phyloP scores from a whole-genome alignment of 2,888 invertebrate species.

The Drosophila borborema region DNA sequence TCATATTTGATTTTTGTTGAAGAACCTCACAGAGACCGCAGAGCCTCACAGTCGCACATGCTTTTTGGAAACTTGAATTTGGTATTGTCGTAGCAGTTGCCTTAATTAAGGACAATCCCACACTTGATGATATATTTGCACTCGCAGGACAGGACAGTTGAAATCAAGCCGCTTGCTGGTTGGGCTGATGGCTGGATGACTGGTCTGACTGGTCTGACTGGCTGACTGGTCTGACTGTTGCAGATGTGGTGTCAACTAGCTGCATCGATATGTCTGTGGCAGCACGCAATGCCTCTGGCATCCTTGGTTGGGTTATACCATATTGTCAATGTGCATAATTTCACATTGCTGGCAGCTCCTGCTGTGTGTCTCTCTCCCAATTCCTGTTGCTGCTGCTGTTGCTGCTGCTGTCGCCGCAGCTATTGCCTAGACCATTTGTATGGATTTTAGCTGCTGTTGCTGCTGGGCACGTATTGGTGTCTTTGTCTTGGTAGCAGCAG shows the following conservation, averaged over 20 bases:
- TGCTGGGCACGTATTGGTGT: slow-evolving; percentile 14
- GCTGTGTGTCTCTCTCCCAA: background rate
- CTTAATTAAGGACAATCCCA: slow-evolving; percentile 49
- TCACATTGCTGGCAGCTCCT: slow-evolving; percentile 49
- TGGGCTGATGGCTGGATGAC: background rate
- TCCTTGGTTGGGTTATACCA: slow-evolving; percentile 61
- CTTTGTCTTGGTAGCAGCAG: slow-evolving; percentile 11
- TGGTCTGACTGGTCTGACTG: too few species aligned
- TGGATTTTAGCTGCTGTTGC: slow-evolving; percentile 1
- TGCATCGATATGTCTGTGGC: slow-evolving; percentile 59
- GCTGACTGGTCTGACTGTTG: slow-evolving; percentile 17
- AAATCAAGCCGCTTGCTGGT: slow-evolving; percentile 28
- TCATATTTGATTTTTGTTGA: background rate
- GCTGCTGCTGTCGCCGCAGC: background rate
- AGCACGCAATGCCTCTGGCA: slow-evolving; percentile 15
- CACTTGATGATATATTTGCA: slow-evolving; percentile 41
- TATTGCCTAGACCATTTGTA: slow-evolving; percentile 4
- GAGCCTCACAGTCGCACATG: slow-evolving; percentile 1
- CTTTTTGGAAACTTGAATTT: background rate
- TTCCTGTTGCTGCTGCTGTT: background rate
- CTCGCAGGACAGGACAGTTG: slow-evolving; percentile 37
- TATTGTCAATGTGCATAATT: slow-evolving; percentile 76
- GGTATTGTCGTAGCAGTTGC: slow-evolving; percentile 26
- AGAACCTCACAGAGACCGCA: too few species aligned
- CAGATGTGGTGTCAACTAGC: slow-evolving; percentile 59